These are phyloP conservation scores for Panulirus ornatus DNA, from an alignment of 1,140 invertebrate genomes.

Conservation along the genomic window DNA sequence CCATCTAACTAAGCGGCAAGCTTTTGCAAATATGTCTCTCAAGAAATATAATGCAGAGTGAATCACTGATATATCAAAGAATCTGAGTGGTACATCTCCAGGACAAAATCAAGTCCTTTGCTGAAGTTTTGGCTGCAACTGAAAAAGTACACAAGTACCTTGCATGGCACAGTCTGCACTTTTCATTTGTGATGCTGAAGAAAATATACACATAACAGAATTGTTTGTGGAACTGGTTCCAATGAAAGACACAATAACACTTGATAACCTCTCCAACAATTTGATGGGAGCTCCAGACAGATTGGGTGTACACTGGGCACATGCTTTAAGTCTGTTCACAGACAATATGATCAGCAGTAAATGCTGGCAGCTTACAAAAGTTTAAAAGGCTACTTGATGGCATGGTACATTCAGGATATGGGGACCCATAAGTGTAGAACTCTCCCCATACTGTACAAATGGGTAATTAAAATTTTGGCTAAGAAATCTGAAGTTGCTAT, in stretches of 20 bases:
- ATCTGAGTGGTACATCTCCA: slow-evolving; percentile 13
- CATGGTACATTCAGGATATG: no score
- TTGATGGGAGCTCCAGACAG: slow-evolving; percentile 15
- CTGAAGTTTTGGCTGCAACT: slow-evolving; percentile 43
- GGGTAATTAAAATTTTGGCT: no score
- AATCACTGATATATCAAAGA: slow-evolving; percentile 10
- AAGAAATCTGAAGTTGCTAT: no score
- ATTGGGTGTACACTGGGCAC: no score
- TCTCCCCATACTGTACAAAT: no score
- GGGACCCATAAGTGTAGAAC: no score
- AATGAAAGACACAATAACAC: slow-evolving; percentile 11
- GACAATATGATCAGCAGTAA: no score
- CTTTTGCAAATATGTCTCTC: not conserved
- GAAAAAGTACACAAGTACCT: slow-evolving; percentile 26
- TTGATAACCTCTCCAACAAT: slow-evolving; percentile 1
- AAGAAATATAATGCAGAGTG: slow-evolving; percentile 17
- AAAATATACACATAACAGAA: slow-evolving; percentile 5
- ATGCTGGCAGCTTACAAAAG: no score
- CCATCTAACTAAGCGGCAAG: not conserved
- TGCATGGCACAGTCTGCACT: slow-evolving; percentile 23
- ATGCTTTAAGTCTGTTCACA: no score
- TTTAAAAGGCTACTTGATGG: no score
- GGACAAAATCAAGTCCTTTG: slow-evolving; percentile 37
- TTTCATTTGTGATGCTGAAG: slow-evolving; percentile 45
- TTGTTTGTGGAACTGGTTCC: slow-evolving; percentile 36